Evolutionary conservation across 2,888 invertebrate genomes (phyloP).

Genomic region (Melinaea menophilus): DNA sequence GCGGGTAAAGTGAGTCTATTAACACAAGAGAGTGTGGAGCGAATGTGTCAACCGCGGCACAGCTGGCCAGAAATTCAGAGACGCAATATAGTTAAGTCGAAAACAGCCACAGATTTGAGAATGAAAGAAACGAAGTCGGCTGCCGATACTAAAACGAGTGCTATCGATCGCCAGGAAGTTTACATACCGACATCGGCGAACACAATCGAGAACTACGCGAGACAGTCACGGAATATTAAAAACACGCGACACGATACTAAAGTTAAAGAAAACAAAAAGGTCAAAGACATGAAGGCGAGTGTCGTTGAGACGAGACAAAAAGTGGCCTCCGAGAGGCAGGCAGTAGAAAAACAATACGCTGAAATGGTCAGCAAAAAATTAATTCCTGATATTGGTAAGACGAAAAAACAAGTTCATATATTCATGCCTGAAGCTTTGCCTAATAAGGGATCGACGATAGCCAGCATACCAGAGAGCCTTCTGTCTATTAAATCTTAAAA

Average conservation of each 20-base stretch:
- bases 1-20: conserved; percentile 79
- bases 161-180: conserved; percentile 68
- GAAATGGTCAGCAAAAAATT: conserved; percentile 65
- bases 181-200: conserved; percentile 68
- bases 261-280: conserved; percentile 56
- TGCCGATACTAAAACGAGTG: conserved; percentile 55
- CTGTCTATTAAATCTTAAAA: conserved; percentile 44
- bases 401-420: conserved; percentile 84
- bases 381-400: conserved; percentile 59
- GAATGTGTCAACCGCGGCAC: conserved; percentile 65
- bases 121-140: conserved; percentile 47
- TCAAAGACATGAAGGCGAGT: conserved; percentile 51
- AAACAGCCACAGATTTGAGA: conserved; percentile 58
- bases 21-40: conserved; percentile 53
- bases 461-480: conserved; percentile 59
- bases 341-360: conserved; percentile 66
- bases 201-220: conserved; percentile 73
- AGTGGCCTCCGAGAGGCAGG: conserved; percentile 56
- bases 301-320: conserved; percentile 63
- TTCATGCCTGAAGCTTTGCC: conserved; percentile 83
- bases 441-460: conserved; percentile 60
- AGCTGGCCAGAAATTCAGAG: conserved; percentile 68
- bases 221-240: conserved; percentile 68
- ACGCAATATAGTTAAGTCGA: conserved; percentile 57
- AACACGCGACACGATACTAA: conserved; percentile 53